Conservation (phyloP, 2,113 vertebrate genomes). For the Syngnathoides biaculeatus region DNA sequence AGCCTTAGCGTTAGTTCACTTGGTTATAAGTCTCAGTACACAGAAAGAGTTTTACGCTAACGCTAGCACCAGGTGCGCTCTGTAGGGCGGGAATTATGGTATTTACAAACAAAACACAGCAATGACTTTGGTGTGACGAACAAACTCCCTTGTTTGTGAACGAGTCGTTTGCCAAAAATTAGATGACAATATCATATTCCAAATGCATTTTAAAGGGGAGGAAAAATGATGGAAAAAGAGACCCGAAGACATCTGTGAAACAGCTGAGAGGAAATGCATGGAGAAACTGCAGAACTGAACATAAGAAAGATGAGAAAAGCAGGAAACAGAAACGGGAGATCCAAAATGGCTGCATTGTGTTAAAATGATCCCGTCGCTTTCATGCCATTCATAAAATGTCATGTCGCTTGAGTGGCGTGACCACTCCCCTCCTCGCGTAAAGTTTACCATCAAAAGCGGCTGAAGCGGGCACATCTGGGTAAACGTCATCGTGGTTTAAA, state of each 20-base stretch:
- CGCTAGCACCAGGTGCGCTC: too few species aligned
- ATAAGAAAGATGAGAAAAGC: slow-evolving; percentile 33
- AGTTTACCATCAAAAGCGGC: slow-evolving; percentile 26
- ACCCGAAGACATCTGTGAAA: slow-evolving; percentile 61
- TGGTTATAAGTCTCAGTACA: too few species aligned
- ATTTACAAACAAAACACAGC: too few species aligned
- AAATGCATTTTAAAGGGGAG: slow-evolving; percentile 28
- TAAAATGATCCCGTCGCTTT: slow-evolving; percentile 40
- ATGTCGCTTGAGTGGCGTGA: too few species aligned
- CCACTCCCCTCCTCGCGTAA: slow-evolving; percentile 21
- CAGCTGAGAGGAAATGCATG: slow-evolving; percentile 59
- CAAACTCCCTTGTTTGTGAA: slow-evolving; percentile 15
- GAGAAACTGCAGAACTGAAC: slow-evolving; percentile 57
- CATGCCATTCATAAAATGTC: background rate
- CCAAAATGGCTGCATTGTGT: slow-evolving; percentile 59
- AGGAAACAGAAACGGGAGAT: slow-evolving; percentile 41
- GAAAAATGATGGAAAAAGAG: slow-evolving; percentile 20
- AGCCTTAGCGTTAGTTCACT: too few species aligned
- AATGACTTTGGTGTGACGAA: background rate
- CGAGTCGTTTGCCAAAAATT: slow-evolving; percentile 39
- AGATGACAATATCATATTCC: slow-evolving; percentile 36
- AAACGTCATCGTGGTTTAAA: slow-evolving; percentile 10
- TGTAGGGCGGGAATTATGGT: too few species aligned
- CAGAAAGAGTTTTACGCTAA: too few species aligned
- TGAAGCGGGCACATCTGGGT: slow-evolving; percentile 12